A percentile compares a stretch with the other conserved stretches of the same genome.
These are phyloP conservation scores for Cephalopterus ornatus DNA, from an alignment of 2,113 vertebrate genomes.

Conservation along the genomic window DNA sequence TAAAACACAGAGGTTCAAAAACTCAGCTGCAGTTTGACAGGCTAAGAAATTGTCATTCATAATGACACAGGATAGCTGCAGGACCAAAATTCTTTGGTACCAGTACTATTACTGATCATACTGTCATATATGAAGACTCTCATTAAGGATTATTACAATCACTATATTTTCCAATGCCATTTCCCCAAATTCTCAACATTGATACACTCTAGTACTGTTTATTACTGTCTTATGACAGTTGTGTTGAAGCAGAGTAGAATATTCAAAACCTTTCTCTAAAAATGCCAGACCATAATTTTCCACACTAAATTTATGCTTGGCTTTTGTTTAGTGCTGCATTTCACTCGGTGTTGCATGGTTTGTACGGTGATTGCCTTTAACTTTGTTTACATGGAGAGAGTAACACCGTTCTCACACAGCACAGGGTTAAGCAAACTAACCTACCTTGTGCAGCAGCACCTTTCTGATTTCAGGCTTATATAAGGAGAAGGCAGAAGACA, in stretches of 20 bases:
- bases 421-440: neutral
- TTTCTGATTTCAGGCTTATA: neutral
- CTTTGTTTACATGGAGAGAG: neutral
- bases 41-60: neutral
- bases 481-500: neutral
- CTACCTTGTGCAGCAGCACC: neutral
- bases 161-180: rapidly evolving
- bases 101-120: neutral
- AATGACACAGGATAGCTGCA: neutral
- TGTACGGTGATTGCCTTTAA: neutral
- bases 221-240: neutral
- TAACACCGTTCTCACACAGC: neutral
- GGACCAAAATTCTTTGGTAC: neutral
- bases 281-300: neutral
- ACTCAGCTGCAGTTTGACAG: neutral
- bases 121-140: neutral
- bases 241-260: neutral
- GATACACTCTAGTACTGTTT: neutral
- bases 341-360: neutral
- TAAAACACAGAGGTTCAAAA: neutral
- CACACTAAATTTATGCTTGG: neutral
- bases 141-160: neutral
- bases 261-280: neutral
- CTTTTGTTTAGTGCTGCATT: neutral
- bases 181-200: neutral